These are phyloP conservation scores for Emydura subglobosa DNA, from an alignment of 2,113 vertebrate species.

Conservation along the genomic window DNA sequence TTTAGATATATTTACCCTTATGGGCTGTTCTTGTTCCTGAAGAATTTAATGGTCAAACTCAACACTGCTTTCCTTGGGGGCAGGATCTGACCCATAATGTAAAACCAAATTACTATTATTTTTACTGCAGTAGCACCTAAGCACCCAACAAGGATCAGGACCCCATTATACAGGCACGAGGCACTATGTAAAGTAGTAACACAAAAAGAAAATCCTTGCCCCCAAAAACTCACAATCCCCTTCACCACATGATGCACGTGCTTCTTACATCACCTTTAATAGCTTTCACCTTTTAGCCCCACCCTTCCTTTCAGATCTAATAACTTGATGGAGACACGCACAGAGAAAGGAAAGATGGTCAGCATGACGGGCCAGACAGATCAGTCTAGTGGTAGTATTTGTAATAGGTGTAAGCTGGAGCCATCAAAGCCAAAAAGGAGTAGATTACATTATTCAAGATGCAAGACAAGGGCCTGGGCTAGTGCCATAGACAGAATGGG, in stretches of 20 bases:
- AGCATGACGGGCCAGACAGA: not conserved
- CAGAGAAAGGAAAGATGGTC: not conserved
- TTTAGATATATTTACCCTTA: not conserved
- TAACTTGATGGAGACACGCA: not conserved
- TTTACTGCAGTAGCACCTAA: not conserved
- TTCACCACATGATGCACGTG: not conserved
- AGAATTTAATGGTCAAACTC: not conserved
- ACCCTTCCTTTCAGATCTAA: not conserved
- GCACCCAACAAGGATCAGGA: fast-evolving
- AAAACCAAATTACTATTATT: fast-evolving
- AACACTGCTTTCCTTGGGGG: not conserved
- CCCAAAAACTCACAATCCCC: not conserved
- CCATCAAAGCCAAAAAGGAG: not conserved
- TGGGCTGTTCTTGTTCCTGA: not conserved
- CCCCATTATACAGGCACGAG: fast-evolving
- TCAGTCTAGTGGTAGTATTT: not conserved
- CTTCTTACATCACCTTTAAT: not conserved
- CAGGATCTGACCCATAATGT: not conserved
- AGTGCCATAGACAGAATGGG: not conserved
- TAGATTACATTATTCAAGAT: not conserved
- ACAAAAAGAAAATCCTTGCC: not conserved
- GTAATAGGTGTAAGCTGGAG: not conserved
- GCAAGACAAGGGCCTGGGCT: not conserved
- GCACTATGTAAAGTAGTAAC: not conserved
- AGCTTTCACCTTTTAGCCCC: not conserved